Conservation (phyloP, 1,140 invertebrate genomes). For the Oreohelix idahoensis region DNA sequence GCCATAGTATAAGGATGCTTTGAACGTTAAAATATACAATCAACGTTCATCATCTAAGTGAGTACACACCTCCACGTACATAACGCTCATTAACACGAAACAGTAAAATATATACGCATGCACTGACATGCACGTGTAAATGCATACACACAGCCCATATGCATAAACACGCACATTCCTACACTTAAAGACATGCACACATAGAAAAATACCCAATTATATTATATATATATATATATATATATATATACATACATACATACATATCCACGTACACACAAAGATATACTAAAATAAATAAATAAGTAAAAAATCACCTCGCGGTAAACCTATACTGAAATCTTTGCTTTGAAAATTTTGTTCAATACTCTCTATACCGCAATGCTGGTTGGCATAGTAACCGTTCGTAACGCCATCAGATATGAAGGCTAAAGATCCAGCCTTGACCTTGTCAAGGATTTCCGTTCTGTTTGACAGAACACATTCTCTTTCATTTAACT, state of each 20-base stretch:
- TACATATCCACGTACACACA: neutral
- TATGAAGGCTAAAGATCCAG: constrained; percentile 53
- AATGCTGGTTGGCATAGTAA: constrained; percentile 57
- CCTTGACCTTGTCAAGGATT: constrained; percentile 47
- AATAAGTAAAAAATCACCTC: constrained; percentile 46
- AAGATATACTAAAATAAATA: too few species aligned
- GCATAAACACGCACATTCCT: too few species aligned
- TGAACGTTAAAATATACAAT: too few species aligned
- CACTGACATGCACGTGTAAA: too few species aligned
- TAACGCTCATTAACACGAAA: too few species aligned
- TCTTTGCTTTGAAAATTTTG: constrained; percentile 64
- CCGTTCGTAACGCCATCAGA: constrained; percentile 63
- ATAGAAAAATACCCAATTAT: too few species aligned
- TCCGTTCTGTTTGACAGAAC: constrained; percentile 47
- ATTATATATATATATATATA: neutral
- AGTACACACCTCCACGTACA: too few species aligned
- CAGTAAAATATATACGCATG: too few species aligned
- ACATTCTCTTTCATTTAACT: constrained; percentile 54
- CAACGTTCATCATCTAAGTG: too few species aligned
- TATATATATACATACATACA: neutral
- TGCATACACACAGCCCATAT: too few species aligned
- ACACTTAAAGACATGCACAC: too few species aligned
- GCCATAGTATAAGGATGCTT: too few species aligned
- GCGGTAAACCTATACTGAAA: constrained; percentile 63
- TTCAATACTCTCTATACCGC: constrained; percentile 61